Evolutionary conservation across 2,888 invertebrate genomes (phyloP), one percentile per base, ranked within the genome.

Genomic region (Campoplex capitator): DNA sequence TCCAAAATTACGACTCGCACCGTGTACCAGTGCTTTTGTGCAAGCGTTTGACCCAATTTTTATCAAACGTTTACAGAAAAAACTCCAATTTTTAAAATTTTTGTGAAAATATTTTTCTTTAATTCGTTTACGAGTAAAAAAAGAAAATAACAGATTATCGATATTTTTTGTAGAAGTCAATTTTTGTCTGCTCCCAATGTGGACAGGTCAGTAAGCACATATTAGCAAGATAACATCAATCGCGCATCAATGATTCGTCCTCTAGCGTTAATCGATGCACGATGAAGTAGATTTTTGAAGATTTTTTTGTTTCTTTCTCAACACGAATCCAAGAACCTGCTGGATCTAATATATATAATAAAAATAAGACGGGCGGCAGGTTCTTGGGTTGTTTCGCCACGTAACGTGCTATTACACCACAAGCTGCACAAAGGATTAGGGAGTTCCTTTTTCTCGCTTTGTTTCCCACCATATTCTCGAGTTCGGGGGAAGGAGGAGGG

Each of bases 381-480:
- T 80, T 62, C 71, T 71, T 80, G 16, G n/a, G 62, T 51, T 62
- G 58, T 80, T 79, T 62, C 56, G 58, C 58, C 32, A 32, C 51
- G 58, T 58, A 70, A 70, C 73, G 51, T 51, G 38, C 73, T 48
- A 77, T 67, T 77, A 48, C n/a, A 77, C 65, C 51, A 18, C n/a
- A n/a, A 42, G 67, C 62, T 48, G 48, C 28, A 48, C 82, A 83
- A 83, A 58, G 54, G 56, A 76, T 74, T 74, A 74, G 13, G 58
- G 35, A 38, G 38, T 51, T 28, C 48, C 45, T 9, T 74, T 83
- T 58, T 68, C 58, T 80, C 83, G 71, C 76, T 83, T 76, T 84
- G 83, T 86, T 84, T 86, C 80, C 73, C 77, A 77, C 71, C 71
- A 28, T 73, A 71, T 51, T 71, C 51, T 65, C 71, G 8, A 18